A percentile compares a stretch with the other conserved stretches of the same genome.
phyloP scores from a whole-genome alignment of 2,888 invertebrate species.

The Apodemia mormo region DNA sequence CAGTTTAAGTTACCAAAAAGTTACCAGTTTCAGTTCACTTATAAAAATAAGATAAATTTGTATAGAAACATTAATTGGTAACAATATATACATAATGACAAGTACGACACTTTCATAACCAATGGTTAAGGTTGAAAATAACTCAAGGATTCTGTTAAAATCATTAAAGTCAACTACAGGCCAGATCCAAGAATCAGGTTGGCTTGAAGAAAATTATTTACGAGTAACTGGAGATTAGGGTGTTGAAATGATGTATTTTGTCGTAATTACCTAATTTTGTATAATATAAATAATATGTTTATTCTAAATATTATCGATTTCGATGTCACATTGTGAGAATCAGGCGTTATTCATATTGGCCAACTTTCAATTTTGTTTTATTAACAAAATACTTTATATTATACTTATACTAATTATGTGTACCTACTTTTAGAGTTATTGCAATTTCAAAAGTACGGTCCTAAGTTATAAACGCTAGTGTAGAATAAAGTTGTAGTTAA shows the following conservation, averaged over 20 bases:
- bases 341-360: not conserved
- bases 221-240: slow-evolving; percentile 3
- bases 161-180: not conserved
- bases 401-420: too few relatives aligned
- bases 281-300: not conserved
- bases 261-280: slow-evolving; percentile 10
- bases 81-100: not conserved
- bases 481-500: too few relatives aligned
- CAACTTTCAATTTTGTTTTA: not conserved
- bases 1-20: too few relatives aligned
- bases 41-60: not conserved
- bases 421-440: too few relatives aligned
- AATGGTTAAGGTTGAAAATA: slow-evolving; percentile 13
- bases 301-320: slow-evolving; percentile 10
- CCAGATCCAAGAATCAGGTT: slow-evolving; percentile 13
- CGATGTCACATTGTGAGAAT: not conserved
- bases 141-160: slow-evolving; percentile 10
- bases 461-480: too few relatives aligned
- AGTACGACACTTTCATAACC: slow-evolving; percentile 10
- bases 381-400: too few relatives aligned
- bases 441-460: too few relatives aligned
- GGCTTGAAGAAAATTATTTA: slow-evolving; percentile 8
- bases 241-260: slow-evolving; percentile 6
- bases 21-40: too few relatives aligned
- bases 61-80: slow-evolving; percentile 1